Base-by-base conservation (phyloP, 1,140 invertebrate species). In the Probaryconus sp. region DNA sequence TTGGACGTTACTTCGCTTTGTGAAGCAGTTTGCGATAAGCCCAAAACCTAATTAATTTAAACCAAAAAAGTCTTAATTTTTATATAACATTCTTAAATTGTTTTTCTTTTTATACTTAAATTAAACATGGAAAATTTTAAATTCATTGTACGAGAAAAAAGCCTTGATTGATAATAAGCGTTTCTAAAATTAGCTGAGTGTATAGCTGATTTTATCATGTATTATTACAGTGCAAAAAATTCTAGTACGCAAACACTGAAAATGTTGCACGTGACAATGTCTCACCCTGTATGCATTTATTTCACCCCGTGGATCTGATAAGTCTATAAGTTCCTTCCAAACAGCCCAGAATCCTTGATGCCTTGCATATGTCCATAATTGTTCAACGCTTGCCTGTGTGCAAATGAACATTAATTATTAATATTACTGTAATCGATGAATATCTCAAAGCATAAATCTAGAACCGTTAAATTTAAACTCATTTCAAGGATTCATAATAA, bases 281-380 rank as follows among this genome's bases (percentile, higher is more conserved):
- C 74, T 72, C 79, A 96, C 94, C 89, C 93, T 95, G 71, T 94
- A 95, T 5, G 97, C 95, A 87, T 97, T 96, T 47, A 93, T 91
- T 86, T 97, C 96, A 0, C 96, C 96, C 78, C 93, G 91, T 3
- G 95, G 94, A 89, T 98, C 97, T 5, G 93, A 92, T 13, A 95
- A 89, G 64, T 96, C 93, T 6, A 97, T 91, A 5, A 98, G 90
- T 82, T 97, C 93, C 75, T 93, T 92, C 94, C 94, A 98, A 1
- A 95, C 92, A 71, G 89, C 90, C 65, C 84, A 82, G 91, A 94
- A 97, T 26, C 96, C 96, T 83, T 97, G 91, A 64, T 92, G 89
- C 78, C 92, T 90, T 0, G 92, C 92, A 82, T 92, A 94, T 11
- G 89, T 87, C 87, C 93, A 96, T 0, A 94, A 91, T 38, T 94